A percentile compares a stretch with the other conserved stretches of the same genome.
These are phyloP conservation scores for Pocillopora verrucosa DNA, from an alignment of 64 coral and sea anemone genomes.

Conservation along the genomic window DNA sequence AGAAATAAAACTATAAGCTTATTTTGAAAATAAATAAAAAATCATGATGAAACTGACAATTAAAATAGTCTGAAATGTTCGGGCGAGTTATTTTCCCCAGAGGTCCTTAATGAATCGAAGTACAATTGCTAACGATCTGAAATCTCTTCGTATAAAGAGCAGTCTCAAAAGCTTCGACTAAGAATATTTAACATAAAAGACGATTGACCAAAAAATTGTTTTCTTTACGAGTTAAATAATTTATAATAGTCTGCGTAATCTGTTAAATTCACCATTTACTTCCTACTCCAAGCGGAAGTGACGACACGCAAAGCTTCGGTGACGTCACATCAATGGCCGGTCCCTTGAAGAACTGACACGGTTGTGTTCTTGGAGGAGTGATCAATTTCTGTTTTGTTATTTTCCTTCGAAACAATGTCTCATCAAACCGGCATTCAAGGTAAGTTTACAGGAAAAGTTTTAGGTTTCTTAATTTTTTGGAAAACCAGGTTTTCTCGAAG, in stretches of 20 bases:
- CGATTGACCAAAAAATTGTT: too few species aligned
- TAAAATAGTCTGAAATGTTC: too few species aligned
- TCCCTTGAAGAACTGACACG: constrained; percentile 9
- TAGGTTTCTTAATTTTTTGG: neutral
- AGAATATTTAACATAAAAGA: too few species aligned
- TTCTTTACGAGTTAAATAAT: too few species aligned
- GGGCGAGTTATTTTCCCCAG: too few species aligned
- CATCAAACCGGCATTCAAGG: constrained; percentile 95
- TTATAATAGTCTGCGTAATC: too few species aligned
- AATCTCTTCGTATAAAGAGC: too few species aligned
- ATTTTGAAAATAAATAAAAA: neutral
- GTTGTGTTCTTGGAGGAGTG: neutral
- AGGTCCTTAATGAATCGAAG: too few species aligned
- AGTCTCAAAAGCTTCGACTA: too few species aligned
- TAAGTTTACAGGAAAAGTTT: constrained; percentile 21
- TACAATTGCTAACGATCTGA: too few species aligned
- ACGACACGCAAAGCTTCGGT: constrained; percentile 36
- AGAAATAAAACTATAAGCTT: neutral
- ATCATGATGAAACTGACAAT: neutral
- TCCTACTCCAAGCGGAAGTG: constrained; percentile 63
- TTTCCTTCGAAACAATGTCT: constrained; percentile 69
- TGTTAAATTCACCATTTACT: neutral
- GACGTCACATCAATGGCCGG: constrained; percentile 75
- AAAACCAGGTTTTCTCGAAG: neutral
- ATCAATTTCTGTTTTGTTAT: neutral